Conservation (phyloP, 2,113 vertebrate genomes). For the Prochilodus magdalenae region DNA sequence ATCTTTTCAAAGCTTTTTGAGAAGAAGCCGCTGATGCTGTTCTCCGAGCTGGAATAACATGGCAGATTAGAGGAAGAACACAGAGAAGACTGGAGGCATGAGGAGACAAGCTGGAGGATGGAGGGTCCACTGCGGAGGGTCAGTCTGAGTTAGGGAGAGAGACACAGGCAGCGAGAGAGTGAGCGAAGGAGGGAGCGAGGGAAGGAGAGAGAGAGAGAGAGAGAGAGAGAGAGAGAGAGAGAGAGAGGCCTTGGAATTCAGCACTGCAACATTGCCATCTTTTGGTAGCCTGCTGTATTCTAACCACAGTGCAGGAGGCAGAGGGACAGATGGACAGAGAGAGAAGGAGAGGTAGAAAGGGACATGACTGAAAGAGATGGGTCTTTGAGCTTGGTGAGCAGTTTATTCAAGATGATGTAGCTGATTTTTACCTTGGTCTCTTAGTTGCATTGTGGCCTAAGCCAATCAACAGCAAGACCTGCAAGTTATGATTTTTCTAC, state of each 20-base stretch:
- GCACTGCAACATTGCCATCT: slow-evolving; percentile 97
- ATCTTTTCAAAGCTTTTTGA: background rate
- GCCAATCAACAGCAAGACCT: background rate
- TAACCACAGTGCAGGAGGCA: slow-evolving; percentile 34
- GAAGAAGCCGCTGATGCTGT: background rate
- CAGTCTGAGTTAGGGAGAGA: background rate
- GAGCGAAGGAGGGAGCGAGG: slow-evolving; percentile 21
- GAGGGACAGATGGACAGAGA: background rate
- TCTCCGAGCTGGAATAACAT: background rate
- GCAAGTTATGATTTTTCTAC: background rate
- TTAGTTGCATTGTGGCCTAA: background rate
- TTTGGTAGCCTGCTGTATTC: slow-evolving; percentile 81
- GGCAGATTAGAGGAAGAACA: background rate
- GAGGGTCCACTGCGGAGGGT: slow-evolving; percentile 5
- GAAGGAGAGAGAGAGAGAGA: slow-evolving; percentile 44
- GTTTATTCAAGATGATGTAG: background rate
- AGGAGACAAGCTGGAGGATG: background rate
- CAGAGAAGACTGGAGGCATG: background rate
- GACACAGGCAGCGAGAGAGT: background rate
- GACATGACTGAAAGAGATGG: background rate
- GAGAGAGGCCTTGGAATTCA: slow-evolving; percentile 73
- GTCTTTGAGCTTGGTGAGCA: background rate
- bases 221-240: slow-evolving; percentile 59
- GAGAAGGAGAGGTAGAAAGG: background rate
- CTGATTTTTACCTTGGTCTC: background rate